Evolutionary conservation across 2,113 vertebrate species (phyloP).

Genomic region (Callopanchax toddi): DNA sequence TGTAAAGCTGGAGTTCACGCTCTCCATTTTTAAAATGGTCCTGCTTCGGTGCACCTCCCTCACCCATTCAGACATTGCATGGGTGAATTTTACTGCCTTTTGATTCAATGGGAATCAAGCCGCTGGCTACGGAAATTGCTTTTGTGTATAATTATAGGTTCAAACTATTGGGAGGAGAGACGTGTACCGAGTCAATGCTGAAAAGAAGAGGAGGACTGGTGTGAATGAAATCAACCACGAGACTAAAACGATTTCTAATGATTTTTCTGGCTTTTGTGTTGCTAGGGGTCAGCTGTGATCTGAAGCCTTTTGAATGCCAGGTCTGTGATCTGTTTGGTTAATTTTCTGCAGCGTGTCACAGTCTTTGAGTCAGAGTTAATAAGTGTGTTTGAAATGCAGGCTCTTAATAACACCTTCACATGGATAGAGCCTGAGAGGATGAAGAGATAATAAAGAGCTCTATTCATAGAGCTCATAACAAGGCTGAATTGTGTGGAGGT

Average conservation of each 20-base stretch:
- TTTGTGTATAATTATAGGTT: slow-evolving; percentile 71
- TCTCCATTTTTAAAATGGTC: slow-evolving; percentile 44
- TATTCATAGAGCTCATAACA: slow-evolving; percentile 57
- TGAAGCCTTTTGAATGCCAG: slow-evolving; percentile 35
- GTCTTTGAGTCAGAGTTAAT: slow-evolving; percentile 44
- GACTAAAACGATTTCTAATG: slow-evolving; percentile 26
- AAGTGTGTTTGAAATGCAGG: slow-evolving; percentile 65
- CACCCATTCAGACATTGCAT: slow-evolving; percentile 57
- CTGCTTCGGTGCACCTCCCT: slow-evolving; percentile 56
- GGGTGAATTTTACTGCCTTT: slow-evolving; percentile 58
- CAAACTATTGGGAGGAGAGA: slow-evolving; percentile 58
- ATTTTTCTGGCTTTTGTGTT: slow-evolving; percentile 20
- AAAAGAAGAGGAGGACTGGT: slow-evolving; percentile 55
- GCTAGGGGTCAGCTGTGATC: background rate
- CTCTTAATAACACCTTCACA: slow-evolving; percentile 71
- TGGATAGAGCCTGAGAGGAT: slow-evolving; percentile 56
- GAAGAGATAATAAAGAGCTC: slow-evolving; percentile 65
- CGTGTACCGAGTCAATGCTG: slow-evolving; percentile 43
- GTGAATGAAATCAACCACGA: slow-evolving; percentile 34
- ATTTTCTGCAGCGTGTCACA: slow-evolving; percentile 44
- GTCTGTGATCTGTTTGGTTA: slow-evolving; percentile 30
- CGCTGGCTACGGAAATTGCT: slow-evolving; percentile 66
- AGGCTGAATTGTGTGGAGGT: slow-evolving; percentile 66
- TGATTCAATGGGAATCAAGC: slow-evolving; percentile 59
- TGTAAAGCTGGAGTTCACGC: slow-evolving; percentile 55